Evolutionary conservation across 1,140 invertebrate species (phyloP).

Genomic region (Musca domestica): DNA sequence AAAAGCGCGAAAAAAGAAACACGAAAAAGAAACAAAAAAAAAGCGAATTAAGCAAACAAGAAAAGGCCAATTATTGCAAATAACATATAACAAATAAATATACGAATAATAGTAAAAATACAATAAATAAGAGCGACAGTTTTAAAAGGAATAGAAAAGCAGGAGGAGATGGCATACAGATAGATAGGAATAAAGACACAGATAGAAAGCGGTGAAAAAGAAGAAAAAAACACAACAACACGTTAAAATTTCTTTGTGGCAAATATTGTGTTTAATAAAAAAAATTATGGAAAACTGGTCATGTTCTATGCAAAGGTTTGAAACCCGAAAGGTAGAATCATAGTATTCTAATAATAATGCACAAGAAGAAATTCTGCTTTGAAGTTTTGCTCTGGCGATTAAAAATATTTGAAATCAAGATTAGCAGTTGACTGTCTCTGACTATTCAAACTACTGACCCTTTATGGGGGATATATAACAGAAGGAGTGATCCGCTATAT

Average conservation of each 20-base stretch:
- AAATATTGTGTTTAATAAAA: not conserved
- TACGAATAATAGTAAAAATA: conserved; percentile 17
- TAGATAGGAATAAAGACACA: not conserved
- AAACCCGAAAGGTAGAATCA: no score
- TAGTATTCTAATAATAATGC: no score
- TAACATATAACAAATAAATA: not conserved
- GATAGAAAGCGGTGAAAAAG: not conserved
- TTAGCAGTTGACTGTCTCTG: no score
- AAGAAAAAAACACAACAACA: no score
- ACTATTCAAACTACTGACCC: no score
- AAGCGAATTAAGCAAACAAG: conserved; percentile 14
- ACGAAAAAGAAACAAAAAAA: conserved; percentile 9
- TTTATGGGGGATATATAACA: no score
- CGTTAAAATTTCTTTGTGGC: no score
- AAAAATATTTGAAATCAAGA: no score
- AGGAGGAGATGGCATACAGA: not conserved
- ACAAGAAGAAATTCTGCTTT: no score
- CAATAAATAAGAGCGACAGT: not conserved
- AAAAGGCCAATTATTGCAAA: not conserved
- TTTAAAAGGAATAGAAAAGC: not conserved
- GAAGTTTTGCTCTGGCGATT: no score
- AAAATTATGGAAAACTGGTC: not conserved
- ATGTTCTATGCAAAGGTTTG: no score
- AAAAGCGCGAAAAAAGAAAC: not conserved
- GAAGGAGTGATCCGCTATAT: no score